Evolutionary conservation across 53 echinoderm and acorn worm genomes (phyloP).

Genomic region (Echinarachnius parma): DNA sequence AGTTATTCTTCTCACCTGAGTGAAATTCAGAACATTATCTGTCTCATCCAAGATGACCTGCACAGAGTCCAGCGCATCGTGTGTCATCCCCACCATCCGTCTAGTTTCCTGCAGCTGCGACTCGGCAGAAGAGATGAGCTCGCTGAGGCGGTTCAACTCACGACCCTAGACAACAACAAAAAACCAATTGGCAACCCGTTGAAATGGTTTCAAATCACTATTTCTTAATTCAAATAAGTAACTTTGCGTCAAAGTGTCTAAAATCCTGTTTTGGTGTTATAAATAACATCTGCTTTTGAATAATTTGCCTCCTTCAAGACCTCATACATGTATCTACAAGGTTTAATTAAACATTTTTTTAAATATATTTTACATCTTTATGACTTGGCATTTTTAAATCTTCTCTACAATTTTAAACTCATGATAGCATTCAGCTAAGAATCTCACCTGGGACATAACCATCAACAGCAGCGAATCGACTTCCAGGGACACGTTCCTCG

Average conservation of each 20-base stretch:
- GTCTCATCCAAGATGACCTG: slow-evolving; percentile 40
- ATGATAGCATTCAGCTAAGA: no score
- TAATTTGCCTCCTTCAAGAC: no score
- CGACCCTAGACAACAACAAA: neutral
- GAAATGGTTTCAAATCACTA: no score
- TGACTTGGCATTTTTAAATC: no score
- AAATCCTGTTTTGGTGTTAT: no score
- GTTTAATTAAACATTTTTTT: no score
- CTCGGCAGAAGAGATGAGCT: slow-evolving; percentile 43
- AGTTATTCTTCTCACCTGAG: slow-evolving; percentile 35
- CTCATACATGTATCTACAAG: no score
- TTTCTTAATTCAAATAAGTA: no score
- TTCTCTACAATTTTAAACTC: no score
- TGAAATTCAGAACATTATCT: slow-evolving; percentile 35
- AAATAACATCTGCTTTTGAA: no score
- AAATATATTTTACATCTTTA: no score
- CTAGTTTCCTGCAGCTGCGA: slow-evolving; percentile 19
- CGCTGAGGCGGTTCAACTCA: slow-evolving; percentile 25
- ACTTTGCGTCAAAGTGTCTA: no score
- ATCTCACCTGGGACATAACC: slow-evolving; percentile 57
- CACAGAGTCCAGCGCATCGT: slow-evolving; percentile 36
- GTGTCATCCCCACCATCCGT: slow-evolving; percentile 35
- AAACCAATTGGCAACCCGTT: neutral
- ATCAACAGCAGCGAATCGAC: slow-evolving; percentile 40
- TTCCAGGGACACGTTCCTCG: slow-evolving; percentile 56